phyloP scores from a whole-genome alignment of 2,113 vertebrate species.

The Elachura formosa region DNA sequence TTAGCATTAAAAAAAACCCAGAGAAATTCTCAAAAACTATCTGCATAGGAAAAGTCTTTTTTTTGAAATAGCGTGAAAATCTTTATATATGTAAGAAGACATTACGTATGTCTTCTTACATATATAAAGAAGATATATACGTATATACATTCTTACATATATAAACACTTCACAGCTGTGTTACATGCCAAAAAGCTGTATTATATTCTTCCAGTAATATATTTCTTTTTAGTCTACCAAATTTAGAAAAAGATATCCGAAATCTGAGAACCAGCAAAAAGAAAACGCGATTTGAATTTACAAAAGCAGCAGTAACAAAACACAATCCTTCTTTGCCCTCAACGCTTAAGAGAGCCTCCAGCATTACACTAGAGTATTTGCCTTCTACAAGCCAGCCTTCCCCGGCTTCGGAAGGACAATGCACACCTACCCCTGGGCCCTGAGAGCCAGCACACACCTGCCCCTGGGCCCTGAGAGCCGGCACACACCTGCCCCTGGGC shows the following conservation, averaged over 20 bases:
- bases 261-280: background rate
- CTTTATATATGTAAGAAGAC: background rate
- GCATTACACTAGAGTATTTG: too few relatives aligned
- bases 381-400: rapidly evolving
- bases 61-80: background rate
- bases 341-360: rapidly evolving
- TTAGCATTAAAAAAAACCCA: background rate
- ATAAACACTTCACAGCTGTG: background rate
- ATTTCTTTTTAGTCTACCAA: background rate
- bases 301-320: background rate
- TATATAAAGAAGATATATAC: too few relatives aligned
- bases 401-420: background rate
- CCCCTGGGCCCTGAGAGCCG: too few relatives aligned
- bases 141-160: too few relatives aligned
- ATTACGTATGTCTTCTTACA: rapidly evolving
- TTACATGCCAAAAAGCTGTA: background rate
- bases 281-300: background rate
- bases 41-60: background rate
- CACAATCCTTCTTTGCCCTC: background rate
- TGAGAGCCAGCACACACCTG: too few relatives aligned
- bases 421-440: background rate
- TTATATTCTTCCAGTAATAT: background rate
- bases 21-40: background rate
- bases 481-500: rapidly evolving
- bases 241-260: background rate